Evolutionary conservation across 2,113 vertebrate species (phyloP), one percentile per base, ranked within the genome.

Genomic region (Gambusia holbrooki): DNA sequence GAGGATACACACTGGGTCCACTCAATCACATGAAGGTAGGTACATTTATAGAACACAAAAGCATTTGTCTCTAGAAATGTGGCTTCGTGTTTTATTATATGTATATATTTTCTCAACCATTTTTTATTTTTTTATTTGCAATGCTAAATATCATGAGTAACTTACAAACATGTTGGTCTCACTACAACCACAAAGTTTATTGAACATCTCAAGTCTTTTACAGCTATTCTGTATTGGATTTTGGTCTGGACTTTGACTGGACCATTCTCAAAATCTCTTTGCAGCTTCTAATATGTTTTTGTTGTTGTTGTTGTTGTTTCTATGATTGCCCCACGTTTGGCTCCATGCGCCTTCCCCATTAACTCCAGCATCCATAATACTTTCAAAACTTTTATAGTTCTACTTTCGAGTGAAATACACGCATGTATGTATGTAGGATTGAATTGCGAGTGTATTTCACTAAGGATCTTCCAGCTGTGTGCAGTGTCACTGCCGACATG

Each of bases 1-100:
- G 66, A 73, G 71, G 64, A 72, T 85, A 2, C 84, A 76, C 28
- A 48, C 79, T 29, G 65, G 80, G 29, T 68, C 69, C 62, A 30
- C 81, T 3, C 92, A 92, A 85, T 87, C 88, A 2, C 91, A 94
- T 40, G 92, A 94, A 92, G 94, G 94, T 95, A 88, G 29, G 83
- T 22, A 3, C 17, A 60, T 22, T 62, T 51, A 19, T 37, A n/a
- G 1, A 15, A 6, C 17, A 6, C 2, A 66, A 35, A 37, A 37
- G 11, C 10, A 37, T 37, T 37, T 37, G 4, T 62, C 13, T n/a
- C 3, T 60, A 58, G n/a, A 33, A 69, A 25, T 30, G n/a, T 42
- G 27, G n/a, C 22, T 63, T 42, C 14, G 17, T 45, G 13, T 45
- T 45, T 17, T 13, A 45, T 4, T 15, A 10, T 5, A 37, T 37